Base-by-base conservation (phyloP, 1,140 invertebrate species). In the Ridgeia piscesae region DNA sequence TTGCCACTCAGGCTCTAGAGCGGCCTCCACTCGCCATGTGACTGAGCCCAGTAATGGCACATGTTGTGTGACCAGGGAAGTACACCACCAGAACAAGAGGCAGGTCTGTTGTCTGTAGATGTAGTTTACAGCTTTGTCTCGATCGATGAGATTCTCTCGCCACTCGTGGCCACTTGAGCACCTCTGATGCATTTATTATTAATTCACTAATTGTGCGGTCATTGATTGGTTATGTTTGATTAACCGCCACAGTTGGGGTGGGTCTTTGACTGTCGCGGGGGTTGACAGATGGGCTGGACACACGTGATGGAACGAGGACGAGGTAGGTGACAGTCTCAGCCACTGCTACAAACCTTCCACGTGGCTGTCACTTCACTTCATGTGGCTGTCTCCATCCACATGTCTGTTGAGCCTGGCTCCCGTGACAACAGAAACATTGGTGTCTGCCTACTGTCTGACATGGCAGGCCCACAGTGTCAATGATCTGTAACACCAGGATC, bases 211-310 rank as follows among this genome's bases (percentile, higher is more conserved):
- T 77, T 77, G 58, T 77, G 58, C 27, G 2, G 58, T 77, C 58
- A 77, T 77, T 77, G 58, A 77, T 77, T 77, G 27, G 58, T 77
- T 77, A 77, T 77, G 58, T 77, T 77, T 77, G 58, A 77, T 77
- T 77, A 77, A 77, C 58, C 11, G 14, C 58, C 58, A 77, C 58
- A 6, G 58, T 77, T 77, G 14, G 14, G 14, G 58, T 77, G 58
- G 6, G 14, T 77, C 58, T 77, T 9, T 77, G 58, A 14, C 8
- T 77, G 58, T 77, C 58, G 17, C 2, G 17, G 58, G 8, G 58
- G 58, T 9, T 77, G 58, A 77, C 58, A 77, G 58, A 77, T 77
- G 58, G 58, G 27, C 8, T 21, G 14, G 58, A 77, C 58, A 21
- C 58, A 77, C 2, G 58, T 77, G 58, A 77, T 21, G 27, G 58